Evolutionary conservation across 1,140 invertebrate species (phyloP).

Genomic region (Drosophila obscura): DNA sequence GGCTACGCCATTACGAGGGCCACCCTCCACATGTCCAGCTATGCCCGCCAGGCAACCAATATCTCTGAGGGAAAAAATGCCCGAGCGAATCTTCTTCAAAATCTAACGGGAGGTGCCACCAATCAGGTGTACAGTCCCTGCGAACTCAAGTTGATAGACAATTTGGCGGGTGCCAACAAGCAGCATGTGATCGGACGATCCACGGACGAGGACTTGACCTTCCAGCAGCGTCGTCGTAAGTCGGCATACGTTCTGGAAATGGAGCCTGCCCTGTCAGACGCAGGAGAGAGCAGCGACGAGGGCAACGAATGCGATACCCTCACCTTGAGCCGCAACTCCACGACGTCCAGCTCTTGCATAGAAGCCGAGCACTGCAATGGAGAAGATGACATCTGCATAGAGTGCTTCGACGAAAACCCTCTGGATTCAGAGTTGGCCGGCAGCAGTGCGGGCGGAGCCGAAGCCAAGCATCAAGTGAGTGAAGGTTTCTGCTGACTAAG

Average conservation of each 20-base stretch:
- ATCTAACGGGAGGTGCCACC: slow-evolving; percentile 27
- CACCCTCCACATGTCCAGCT: slow-evolving; percentile 71
- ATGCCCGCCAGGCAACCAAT: slow-evolving; percentile 45
- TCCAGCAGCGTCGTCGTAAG: slow-evolving; percentile 35
- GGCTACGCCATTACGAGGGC: slow-evolving; percentile 81
- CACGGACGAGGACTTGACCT: slow-evolving; percentile 17
- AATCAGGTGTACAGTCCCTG: slow-evolving; percentile 64
- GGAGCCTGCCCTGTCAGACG: slow-evolving; percentile 67
- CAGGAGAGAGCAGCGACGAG: slow-evolving; percentile 56
- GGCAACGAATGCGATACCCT: slow-evolving; percentile 54
- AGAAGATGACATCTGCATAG: slow-evolving; percentile 48
- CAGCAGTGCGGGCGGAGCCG: slow-evolving; percentile 3
- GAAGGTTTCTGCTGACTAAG: neutral
- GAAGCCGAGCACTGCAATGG: slow-evolving; percentile 32
- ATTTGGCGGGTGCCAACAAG: slow-evolving; percentile 46
- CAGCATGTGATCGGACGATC: slow-evolving; percentile 47
- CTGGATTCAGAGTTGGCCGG: slow-evolving; percentile 20
- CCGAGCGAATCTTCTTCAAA: slow-evolving; percentile 58
- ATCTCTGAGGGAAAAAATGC: slow-evolving; percentile 68
- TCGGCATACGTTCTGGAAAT: slow-evolving; percentile 66
- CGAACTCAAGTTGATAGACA: slow-evolving; percentile 70
- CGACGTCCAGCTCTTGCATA: slow-evolving; percentile 51
- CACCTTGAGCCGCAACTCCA: slow-evolving; percentile 49
- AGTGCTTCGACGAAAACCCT: slow-evolving; percentile 33
- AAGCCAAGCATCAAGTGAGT: slow-evolving; percentile 44